These are phyloP conservation scores for Paratrypauchen microcephalus DNA, from an alignment of 2,797 vertebrate genomes.

Conservation along the genomic window DNA sequence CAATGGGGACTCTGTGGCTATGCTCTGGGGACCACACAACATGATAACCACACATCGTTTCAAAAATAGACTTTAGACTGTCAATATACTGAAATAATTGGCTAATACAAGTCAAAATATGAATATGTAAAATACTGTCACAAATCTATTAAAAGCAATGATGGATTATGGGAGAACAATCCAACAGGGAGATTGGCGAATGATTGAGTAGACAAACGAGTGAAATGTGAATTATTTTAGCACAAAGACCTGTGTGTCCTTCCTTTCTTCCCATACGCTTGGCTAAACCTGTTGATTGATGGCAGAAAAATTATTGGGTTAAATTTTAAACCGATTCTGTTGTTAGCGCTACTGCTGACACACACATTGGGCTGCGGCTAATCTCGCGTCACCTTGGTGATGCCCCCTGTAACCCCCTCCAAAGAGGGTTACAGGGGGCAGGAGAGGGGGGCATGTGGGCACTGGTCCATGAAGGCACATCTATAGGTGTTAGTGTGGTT, in stretches of 20 bases:
- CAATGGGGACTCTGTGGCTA: not conserved
- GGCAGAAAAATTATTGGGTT: constrained; percentile 7
- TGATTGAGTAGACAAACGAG: constrained; percentile 2
- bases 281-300: constrained; percentile 7
- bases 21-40: not conserved
- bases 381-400: constrained; percentile 12
- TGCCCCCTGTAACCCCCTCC: too few relatives aligned
- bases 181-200: not conserved
- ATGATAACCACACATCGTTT: not conserved
- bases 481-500: constrained; percentile 2
- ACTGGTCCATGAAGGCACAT: constrained; percentile 25
- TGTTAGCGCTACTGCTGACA: constrained; percentile 1
- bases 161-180: constrained; percentile 1
- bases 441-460: not conserved
- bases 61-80: not conserved
- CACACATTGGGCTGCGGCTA: not conserved
- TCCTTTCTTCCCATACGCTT: not conserved
- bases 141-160: not conserved
- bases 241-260: not conserved
- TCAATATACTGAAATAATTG: not conserved
- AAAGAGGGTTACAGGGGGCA: too few relatives aligned
- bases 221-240: constrained; percentile 5
- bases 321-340: constrained; percentile 12
- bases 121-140: not conserved
- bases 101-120: not conserved